Conservation (phyloP, 2,797 vertebrate species). For the Fratercula arctica region DNA sequence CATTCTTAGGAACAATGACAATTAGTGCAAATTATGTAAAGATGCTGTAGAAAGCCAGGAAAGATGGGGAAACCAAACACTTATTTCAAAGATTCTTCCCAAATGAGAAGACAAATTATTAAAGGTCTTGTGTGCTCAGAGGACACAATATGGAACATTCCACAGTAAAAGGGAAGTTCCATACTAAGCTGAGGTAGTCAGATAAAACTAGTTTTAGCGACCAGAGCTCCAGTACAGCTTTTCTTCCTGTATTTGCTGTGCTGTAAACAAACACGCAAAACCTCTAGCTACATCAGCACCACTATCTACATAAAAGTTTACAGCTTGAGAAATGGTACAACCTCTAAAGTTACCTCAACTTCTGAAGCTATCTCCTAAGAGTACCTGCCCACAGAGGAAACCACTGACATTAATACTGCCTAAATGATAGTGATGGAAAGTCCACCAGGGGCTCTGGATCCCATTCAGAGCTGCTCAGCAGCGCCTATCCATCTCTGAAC, state of each 20-base stretch:
- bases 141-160: background rate
- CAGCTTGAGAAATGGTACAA: background rate
- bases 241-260: background rate
- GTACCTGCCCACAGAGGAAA: background rate
- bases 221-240: background rate
- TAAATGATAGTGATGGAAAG: background rate
- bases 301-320: background rate
- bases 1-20: background rate
- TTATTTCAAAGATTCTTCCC: background rate
- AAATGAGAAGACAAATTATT: background rate
- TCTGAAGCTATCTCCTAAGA: background rate
- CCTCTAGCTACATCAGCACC: background rate
- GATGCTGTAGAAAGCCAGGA: background rate
- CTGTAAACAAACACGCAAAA: background rate
- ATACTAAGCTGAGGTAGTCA: background rate
- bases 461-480: background rate
- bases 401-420: background rate
- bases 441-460: background rate
- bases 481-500: background rate
- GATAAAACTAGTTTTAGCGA: background rate
- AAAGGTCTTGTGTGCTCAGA: background rate
- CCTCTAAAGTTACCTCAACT: background rate
- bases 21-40: background rate
- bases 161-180: background rate
- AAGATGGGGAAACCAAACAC: background rate